These are phyloP conservation scores for Porites divaricata DNA, from an alignment of 92 coral and sea anemone species.

Conservation along the genomic window DNA sequence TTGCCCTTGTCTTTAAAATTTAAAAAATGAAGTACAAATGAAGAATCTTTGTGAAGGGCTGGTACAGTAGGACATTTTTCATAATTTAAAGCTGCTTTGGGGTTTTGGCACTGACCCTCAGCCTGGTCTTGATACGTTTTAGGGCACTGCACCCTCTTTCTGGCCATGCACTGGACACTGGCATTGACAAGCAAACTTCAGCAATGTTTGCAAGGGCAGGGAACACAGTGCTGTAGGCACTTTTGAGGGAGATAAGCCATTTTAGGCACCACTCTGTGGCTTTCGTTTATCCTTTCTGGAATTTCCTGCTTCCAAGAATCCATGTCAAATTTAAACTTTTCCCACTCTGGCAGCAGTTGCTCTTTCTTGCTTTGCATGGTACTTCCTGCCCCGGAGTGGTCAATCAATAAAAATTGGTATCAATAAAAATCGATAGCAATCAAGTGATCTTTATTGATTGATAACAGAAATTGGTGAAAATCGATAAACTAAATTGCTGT, in stretches of 20 bases:
- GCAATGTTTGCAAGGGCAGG: constrained; percentile 26
- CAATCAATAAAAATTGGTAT: too few species aligned
- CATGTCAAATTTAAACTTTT: neutral
- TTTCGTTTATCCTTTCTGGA: constrained; percentile 25
- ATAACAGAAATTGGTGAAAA: too few species aligned
- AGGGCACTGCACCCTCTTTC: neutral
- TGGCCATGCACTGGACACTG: constrained; percentile 13
- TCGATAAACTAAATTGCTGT: too few species aligned
- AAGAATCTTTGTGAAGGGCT: too few species aligned
- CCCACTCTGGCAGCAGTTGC: neutral
- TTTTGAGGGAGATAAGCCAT: neutral
- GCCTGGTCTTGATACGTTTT: neutral
- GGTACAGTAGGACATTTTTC: too few species aligned
- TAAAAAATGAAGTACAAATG: too few species aligned
- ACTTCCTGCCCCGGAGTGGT: neutral
- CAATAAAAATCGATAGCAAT: too few species aligned
- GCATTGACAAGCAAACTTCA: constrained; percentile 28
- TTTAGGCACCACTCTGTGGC: constrained; percentile 22
- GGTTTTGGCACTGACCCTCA: neutral
- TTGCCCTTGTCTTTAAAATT: too few species aligned
- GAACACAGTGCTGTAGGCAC: constrained; percentile 1
- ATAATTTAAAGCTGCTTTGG: too few species aligned
- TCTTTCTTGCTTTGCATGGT: neutral
- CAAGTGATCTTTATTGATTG: too few species aligned
- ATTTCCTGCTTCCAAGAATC: constrained; percentile 30